Percentiles rank a stretch among this genome's conserved stretches.
These are phyloP conservation scores for Cyclura pinguis DNA, from an alignment of 2,797 vertebrate genomes.

Conservation along the genomic window DNA sequence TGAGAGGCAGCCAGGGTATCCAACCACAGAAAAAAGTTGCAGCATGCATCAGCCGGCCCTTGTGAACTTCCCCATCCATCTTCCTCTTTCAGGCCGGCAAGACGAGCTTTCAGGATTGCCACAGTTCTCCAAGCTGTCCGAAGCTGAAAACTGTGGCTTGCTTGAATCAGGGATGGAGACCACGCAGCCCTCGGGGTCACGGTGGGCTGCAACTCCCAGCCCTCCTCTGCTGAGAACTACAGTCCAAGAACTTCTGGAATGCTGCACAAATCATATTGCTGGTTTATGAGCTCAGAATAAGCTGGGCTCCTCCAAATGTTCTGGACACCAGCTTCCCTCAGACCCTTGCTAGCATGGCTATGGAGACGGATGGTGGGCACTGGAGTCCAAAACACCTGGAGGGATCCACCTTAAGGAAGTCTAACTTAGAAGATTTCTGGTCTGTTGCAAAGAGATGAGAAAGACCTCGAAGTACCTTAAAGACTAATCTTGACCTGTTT, in stretches of 20 bases:
- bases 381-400: background rate
- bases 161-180: background rate
- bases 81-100: background rate
- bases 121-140: background rate
- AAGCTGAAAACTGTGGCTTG: background rate
- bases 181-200: too few relatives aligned
- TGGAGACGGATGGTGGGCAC: background rate
- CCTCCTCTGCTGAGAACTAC: too few relatives aligned
- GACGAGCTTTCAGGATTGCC: background rate
- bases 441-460: background rate
- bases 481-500: background rate
- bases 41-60: too few relatives aligned
- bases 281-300: background rate
- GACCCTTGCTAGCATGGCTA: background rate
- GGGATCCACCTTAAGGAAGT: too few relatives aligned
- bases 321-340: background rate
- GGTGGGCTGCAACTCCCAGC: background rate
- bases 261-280: too few relatives aligned
- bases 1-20: background rate
- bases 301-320: background rate
- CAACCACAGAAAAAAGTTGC: too few relatives aligned
- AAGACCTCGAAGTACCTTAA: background rate
- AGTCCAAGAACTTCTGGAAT: too few relatives aligned
- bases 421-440: background rate
- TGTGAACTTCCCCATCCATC: accelerated